Conservation (phyloP, 2,113 vertebrate species). For the Varanus salvator region DNA sequence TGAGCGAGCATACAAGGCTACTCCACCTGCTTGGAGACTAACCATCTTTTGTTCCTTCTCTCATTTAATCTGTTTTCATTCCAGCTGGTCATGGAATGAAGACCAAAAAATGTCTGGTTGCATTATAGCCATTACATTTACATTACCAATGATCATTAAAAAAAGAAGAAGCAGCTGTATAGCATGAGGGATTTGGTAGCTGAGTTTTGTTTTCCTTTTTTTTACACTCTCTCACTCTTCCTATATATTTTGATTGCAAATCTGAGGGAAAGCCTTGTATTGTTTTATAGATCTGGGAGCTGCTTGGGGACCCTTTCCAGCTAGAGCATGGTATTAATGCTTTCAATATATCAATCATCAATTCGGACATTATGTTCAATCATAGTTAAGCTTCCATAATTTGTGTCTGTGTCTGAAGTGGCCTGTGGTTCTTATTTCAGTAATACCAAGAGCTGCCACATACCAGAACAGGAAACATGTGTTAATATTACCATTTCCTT, state of each 20-base stretch:
- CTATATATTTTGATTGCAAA: too few relatives aligned
- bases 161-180: too few relatives aligned
- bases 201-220: not conserved
- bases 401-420: not conserved
- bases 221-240: not conserved
- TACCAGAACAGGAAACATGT: not conserved
- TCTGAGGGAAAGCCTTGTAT: not conserved
- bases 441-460: not conserved
- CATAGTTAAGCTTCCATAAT: not conserved
- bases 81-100: too few relatives aligned
- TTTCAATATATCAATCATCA: not conserved
- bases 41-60: too few relatives aligned
- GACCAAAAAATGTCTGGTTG: too few relatives aligned
- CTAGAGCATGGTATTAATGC: not conserved
- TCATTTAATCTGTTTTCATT: too few relatives aligned
- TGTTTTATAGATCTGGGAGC: not conserved
- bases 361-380: not conserved
- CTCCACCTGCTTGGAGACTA: too few relatives aligned
- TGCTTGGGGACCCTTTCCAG: not conserved
- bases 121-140: too few relatives aligned
- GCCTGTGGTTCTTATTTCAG: fast-evolving
- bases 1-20: too few relatives aligned
- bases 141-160: not conserved
- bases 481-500: slow-evolving; percentile 41
- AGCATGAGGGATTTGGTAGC: not conserved